Evolutionary conservation across 2,797 vertebrate genomes (phyloP).

Genomic region (Propithecus deckenii): DNA sequence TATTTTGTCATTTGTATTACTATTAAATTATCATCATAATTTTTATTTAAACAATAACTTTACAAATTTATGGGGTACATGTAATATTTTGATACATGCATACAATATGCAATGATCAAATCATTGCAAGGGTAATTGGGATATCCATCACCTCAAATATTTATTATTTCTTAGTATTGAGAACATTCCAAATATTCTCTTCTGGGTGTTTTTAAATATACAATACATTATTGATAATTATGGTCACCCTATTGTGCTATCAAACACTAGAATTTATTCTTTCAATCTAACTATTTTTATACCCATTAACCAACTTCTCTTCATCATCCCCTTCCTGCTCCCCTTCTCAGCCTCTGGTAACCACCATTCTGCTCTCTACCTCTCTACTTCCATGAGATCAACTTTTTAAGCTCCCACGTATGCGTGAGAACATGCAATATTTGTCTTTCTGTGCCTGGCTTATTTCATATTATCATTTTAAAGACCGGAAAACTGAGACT

Average conservation of each 20-base stretch:
- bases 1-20: not conserved
- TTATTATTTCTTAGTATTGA: not conserved
- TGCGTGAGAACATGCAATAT: not conserved
- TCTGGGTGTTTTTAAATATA: not conserved
- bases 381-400: not conserved
- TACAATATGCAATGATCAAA: not conserved
- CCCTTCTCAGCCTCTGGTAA: not conserved
- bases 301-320: not conserved
- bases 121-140: not conserved
- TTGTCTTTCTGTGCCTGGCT: not conserved
- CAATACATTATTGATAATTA: not conserved
- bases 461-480: not conserved
- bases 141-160: not conserved
- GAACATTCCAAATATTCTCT: not conserved
- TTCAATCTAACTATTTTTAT: not conserved
- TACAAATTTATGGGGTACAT: not conserved
- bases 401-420: not conserved
- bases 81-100: not conserved
- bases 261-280: not conserved
- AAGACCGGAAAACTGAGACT: slow-evolving; percentile 11
- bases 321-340: too few species aligned
- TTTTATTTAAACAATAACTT: not conserved
- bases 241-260: not conserved
- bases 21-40: not conserved
- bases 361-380: not conserved